Conservation (phyloP, 37 sponge, comb jelly and placozoan species). For the Mnemiopsis leidyi region DNA sequence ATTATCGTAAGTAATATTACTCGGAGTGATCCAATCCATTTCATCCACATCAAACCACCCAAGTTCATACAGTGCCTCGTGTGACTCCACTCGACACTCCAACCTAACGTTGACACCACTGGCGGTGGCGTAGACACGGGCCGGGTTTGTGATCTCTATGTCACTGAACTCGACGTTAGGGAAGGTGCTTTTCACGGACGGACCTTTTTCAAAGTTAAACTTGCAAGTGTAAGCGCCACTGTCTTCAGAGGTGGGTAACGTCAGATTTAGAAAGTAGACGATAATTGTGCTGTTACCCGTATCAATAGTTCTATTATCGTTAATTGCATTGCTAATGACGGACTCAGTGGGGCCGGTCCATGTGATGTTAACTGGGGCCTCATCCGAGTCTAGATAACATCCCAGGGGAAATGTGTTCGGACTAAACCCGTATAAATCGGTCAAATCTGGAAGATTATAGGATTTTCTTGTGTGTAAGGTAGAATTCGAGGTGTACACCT, state of each 20-base stretch:
- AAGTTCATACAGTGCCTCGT: not conserved
- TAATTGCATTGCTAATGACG: not conserved
- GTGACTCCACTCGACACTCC: not conserved
- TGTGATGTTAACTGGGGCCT: not conserved
- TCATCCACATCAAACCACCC: not conserved
- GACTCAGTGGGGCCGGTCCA: not conserved
- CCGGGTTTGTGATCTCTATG: not conserved
- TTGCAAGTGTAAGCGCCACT: not conserved
- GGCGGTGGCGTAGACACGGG: not conserved
- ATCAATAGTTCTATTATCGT: not conserved
- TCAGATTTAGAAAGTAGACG: not conserved
- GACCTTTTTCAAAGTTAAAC: not conserved
- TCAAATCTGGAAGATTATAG: not conserved
- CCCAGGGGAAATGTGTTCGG: not conserved
- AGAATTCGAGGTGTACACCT: not conserved
- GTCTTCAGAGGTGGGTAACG: not conserved
- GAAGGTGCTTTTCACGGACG: not conserved
- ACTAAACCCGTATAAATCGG: not conserved
- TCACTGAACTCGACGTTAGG: not conserved
- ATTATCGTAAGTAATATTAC: not conserved
- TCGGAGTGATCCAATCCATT: not conserved
- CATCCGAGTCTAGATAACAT: not conserved
- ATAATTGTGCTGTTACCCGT: not conserved
- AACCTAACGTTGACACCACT: not conserved
- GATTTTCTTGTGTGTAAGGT: not conserved